Base-by-base conservation (phyloP, 2,797 vertebrate genomes). In the Miichthys miiuy region DNA sequence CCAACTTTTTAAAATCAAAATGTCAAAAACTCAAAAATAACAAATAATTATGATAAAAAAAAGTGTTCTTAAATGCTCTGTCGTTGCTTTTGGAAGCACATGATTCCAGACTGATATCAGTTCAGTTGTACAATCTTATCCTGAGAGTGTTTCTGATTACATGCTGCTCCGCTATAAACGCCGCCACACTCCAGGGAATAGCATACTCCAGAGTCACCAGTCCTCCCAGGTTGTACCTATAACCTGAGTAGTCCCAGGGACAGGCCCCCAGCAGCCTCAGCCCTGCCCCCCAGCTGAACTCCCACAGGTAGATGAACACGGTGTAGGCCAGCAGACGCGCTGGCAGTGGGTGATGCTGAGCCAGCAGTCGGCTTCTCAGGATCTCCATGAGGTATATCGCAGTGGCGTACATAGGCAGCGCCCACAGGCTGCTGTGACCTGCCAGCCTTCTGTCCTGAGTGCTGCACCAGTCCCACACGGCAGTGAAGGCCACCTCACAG, bases 211-310 rank as follows among this genome's bases (percentile, higher is more conserved):
- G 84, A 2, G 95, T 96, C 77, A 96, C 93, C 75, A 96, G 88
- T 23, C 95, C 96, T 63, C 70, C 62, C 23, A 96, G 77, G 84
- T 95, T 95, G 80, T 92, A 95, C 23, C 65, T 91, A 50, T 91
- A 92, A 13, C 79, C 85, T 0, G 96, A 96, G 69, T 96, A 96
- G 87, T 96, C 95, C 96, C 96, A 96, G 17, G 96, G 96, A 83
- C 95, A 96, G 44, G 95, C 93, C 57, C 91, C 88, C 65, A 95
- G 79, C 38, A 89, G 70, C 42, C 79, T 87, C 47, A 96, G 88
- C 17, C 89, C 82, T 7, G 73, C 69, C 1, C 95, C 96, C 89
- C 95, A 96, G 83, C 87, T 89, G 76, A 96, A 94, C 89, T 96
- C 95, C 95, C 95, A 96, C 0, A 85, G 3, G 81, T 96, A 96